Base-by-base conservation (phyloP, 2,888 invertebrate genomes). In the Aleiodes alternator region DNA sequence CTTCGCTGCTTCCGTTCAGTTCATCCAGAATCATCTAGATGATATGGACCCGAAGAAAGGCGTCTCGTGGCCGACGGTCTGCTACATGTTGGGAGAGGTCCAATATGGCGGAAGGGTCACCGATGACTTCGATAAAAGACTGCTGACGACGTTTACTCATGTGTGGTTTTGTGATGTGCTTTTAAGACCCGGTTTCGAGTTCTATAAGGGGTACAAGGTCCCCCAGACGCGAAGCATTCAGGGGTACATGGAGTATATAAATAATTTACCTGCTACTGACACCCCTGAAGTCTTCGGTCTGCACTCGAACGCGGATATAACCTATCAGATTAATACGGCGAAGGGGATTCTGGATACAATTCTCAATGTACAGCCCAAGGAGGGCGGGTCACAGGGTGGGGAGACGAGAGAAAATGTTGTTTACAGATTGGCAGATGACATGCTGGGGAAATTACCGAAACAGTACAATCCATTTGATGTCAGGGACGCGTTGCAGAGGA, bases 21-120 rank as follows among this genome's bases (percentile, higher is more conserved):
- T 98, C 88, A 93, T 98, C 76, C 98, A 98, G 89, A 98, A 98
- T 89, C 98, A 98, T 90, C 91, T 98, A 76, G 98, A 98, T 87
- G 98, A 98, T 87, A 96, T 98, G 92, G 98, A 98, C 89, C 96
- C 97, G 0, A 98, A 98, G 87, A 97, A 97, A 91, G 98, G 98
- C 29, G 96, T 98, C 77, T 98, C 98, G 0, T 98, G 98, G 98
- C 96, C 96, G 23, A 98, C 98, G 0, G 95, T 98, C 9, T 97
- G 98, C 87, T 98, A 98, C 88, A 98, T 98, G 98, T 93, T 98
- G 50, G 98, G 98, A 48, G 98, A 98, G 90, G 96, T 94, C 8
- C 93, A 93, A 85, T 94, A 94, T 81, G 97, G 97, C 12, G 98
- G 98, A 4, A 92, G 98, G 82, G 98, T 98, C 0, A 98, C 98